Percentiles rank a stretch among this genome's conserved stretches.
These are phyloP conservation scores for Piscicola geometra DNA, from an alignment of 2,888 invertebrate genomes.

Conservation along the genomic window DNA sequence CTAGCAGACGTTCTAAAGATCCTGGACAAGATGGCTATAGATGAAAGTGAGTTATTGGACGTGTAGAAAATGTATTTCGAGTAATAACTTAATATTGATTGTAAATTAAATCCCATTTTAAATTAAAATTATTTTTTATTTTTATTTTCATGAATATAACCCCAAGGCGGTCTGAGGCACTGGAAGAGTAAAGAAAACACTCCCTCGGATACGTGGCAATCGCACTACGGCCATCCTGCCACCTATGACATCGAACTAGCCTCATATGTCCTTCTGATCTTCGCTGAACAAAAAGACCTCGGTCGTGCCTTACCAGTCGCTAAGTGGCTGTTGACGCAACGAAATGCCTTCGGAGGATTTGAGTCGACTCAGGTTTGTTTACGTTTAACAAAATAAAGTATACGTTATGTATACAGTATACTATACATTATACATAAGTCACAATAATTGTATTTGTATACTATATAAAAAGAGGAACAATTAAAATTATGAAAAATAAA, in stretches of 20 bases:
- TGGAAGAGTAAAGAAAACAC: constrained; percentile 11
- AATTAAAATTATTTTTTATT: neutral
- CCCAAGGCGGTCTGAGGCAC: constrained; percentile 17
- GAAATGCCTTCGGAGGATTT: constrained; percentile 54
- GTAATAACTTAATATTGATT: neutral
- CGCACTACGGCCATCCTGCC: neutral
- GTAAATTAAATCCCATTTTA: neutral
- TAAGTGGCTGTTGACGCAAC: constrained; percentile 52
- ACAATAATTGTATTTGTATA: no score
- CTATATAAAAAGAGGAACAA: no score
- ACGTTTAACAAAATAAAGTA: no score
- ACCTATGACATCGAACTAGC: constrained; percentile 30
- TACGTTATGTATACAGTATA: no score
- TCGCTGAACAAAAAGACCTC: constrained; percentile 4
- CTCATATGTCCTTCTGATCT: constrained; percentile 26
- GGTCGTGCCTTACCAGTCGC: constrained; percentile 47
- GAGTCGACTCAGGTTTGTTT: constrained; percentile 53
- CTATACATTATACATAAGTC: no score
- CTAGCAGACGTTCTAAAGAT: constrained; percentile 44
- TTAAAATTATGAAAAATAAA: no score
- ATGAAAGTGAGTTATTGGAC: no score
- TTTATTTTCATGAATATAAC: neutral
- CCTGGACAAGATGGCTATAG: constrained; percentile 46
- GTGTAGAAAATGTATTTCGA: no score
- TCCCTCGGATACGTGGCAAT: neutral